phyloP scores from a whole-genome alignment of 64 coral and sea anemone species.

The Dendrophyllia cribrosa region DNA sequence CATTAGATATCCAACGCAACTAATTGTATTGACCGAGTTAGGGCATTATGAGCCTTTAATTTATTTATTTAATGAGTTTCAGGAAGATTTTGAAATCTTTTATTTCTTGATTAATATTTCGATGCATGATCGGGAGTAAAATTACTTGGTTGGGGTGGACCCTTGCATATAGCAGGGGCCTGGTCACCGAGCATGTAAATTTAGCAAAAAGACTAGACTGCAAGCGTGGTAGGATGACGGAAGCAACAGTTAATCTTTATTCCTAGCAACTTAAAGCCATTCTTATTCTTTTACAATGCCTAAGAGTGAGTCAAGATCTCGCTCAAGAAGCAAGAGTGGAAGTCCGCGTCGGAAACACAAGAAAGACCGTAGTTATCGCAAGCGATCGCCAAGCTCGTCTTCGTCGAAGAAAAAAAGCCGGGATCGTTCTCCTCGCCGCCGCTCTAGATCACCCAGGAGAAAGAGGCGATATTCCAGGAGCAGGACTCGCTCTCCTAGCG shows the following conservation, averaged over 20 bases:
- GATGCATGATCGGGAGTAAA: neutral
- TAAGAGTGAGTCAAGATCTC: constrained; percentile 90
- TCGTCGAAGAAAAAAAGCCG: constrained; percentile 53
- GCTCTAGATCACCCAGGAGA: constrained; percentile 79
- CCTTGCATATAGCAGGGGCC: neutral
- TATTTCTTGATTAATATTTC: too few species aligned
- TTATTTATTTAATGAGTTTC: too few species aligned
- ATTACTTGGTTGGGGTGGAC: constrained; percentile 26
- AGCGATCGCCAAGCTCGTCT: constrained; percentile 59
- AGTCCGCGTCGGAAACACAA: constrained; percentile 92
- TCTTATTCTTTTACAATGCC: constrained; percentile 82
- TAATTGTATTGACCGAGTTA: too few species aligned
- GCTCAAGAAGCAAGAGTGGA: constrained; percentile 90
- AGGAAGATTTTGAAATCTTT: too few species aligned
- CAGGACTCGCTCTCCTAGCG: constrained; percentile 90
- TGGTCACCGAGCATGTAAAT: neutral
- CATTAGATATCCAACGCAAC: too few species aligned
- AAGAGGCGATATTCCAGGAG: constrained; percentile 82
- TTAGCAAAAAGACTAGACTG: neutral
- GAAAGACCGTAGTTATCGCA: constrained; percentile 86
- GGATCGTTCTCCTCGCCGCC: constrained; percentile 68
- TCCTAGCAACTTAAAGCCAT: neutral
- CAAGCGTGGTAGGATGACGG: neutral
- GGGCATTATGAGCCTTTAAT: too few species aligned
- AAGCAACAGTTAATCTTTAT: neutral